These are phyloP conservation scores for Lutjanus campechanus DNA, from an alignment of 2,797 vertebrate species.

Conservation along the genomic window DNA sequence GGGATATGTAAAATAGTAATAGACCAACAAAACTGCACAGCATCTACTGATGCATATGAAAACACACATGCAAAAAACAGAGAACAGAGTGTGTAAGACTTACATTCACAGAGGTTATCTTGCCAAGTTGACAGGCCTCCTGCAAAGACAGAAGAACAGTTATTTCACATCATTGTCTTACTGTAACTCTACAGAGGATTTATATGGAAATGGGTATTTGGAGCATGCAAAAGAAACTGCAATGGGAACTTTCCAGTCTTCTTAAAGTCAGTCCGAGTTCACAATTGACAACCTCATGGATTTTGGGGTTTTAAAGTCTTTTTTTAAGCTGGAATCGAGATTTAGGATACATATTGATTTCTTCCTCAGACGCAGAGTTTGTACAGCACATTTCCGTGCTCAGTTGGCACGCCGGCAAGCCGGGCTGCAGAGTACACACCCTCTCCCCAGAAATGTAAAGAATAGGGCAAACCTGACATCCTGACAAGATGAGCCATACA, in stretches of 20 bases:
- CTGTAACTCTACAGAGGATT: slow-evolving; percentile 46
- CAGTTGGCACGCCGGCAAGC: slow-evolving; percentile 59
- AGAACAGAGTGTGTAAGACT: slow-evolving; percentile 60
- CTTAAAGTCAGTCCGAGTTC: slow-evolving; percentile 64
- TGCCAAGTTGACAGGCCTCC: slow-evolving; percentile 83
- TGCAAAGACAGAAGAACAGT: slow-evolving; percentile 72
- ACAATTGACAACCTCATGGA: slow-evolving; percentile 61
- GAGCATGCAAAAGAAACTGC: slow-evolving; percentile 47
- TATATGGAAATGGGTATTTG: slow-evolving; percentile 50
- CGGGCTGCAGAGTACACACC: slow-evolving; percentile 57
- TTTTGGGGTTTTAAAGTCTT: slow-evolving; percentile 50
- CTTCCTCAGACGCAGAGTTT: slow-evolving; percentile 56
- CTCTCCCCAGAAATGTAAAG: slow-evolving; percentile 68
- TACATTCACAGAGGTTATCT: slow-evolving; percentile 83
- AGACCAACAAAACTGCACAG: neutral
- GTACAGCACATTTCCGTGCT: slow-evolving; percentile 57
- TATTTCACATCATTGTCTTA: slow-evolving; percentile 52
- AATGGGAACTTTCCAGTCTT: slow-evolving; percentile 49
- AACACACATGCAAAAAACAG: slow-evolving; percentile 32
- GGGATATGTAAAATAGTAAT: neutral
- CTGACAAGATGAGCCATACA: slow-evolving; percentile 74
- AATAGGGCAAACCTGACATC: slow-evolving; percentile 76
- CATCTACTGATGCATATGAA: slow-evolving; percentile 4
- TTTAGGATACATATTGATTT: slow-evolving; percentile 79
- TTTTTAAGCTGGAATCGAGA: slow-evolving; percentile 57